Evolutionary conservation across 1,140 invertebrate genomes (phyloP).

Genomic region (Melipona quadrifasciata): DNA sequence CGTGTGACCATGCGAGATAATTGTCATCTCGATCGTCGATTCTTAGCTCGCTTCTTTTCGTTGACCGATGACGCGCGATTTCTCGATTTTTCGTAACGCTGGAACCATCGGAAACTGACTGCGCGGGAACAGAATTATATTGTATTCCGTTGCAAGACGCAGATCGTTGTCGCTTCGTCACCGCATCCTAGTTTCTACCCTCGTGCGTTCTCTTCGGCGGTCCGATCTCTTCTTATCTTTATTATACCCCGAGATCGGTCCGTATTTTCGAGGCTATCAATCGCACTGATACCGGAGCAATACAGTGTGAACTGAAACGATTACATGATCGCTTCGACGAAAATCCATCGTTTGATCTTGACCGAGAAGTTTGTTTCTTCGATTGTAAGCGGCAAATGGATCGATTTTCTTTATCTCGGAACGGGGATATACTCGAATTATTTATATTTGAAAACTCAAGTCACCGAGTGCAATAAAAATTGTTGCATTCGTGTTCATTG

Average conservation of each 20-base stretch:
- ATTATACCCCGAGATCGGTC: constrained; percentile 23
- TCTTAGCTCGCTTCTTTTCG: not conserved
- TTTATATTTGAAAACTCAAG: not conserved
- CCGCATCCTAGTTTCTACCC: not conserved
- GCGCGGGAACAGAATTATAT: not conserved
- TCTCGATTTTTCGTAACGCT: not conserved
- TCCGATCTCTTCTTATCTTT: constrained; percentile 50
- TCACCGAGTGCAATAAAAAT: not conserved
- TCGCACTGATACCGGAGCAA: constrained; percentile 22
- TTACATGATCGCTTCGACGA: constrained; percentile 39
- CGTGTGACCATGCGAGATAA: not conserved
- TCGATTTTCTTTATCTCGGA: not conserved
- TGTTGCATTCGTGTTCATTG: constrained; percentile 30
- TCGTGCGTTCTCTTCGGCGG: not conserved
- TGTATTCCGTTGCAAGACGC: too few relatives aligned
- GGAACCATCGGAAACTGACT: too few relatives aligned
- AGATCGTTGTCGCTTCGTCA: not conserved
- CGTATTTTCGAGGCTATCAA: constrained; percentile 41
- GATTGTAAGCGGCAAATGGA: not conserved
- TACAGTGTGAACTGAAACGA: constrained; percentile 29
- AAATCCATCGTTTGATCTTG: constrained; percentile 26
- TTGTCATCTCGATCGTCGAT: not conserved
- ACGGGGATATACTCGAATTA: not conserved
- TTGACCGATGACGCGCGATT: not conserved
- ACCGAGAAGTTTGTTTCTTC: too few relatives aligned